Conservation (phyloP, 2,888 invertebrate genomes). For the Lutraria lutraria region DNA sequence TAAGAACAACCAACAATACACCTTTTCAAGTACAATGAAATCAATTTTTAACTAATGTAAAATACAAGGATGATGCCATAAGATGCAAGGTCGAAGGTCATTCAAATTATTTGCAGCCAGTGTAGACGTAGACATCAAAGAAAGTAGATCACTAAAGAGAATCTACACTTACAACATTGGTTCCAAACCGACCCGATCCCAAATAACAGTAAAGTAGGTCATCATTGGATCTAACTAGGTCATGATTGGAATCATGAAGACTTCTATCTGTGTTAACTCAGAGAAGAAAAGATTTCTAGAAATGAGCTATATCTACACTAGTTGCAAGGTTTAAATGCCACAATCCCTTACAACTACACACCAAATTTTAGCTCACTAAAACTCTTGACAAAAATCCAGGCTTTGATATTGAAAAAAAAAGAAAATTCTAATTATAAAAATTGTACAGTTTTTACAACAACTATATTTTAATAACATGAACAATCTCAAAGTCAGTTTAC, state of each 20-base stretch:
- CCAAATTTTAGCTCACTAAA: background rate
- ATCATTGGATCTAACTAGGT: background rate
- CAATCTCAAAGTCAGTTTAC: background rate
- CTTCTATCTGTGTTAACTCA: background rate
- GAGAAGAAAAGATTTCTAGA: background rate
- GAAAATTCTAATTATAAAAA: background rate
- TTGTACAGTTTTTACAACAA: background rate
- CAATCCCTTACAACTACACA: background rate
- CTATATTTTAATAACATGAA: background rate
- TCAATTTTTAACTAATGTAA: background rate
- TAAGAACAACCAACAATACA: constrained; percentile 13
- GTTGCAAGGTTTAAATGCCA: background rate
- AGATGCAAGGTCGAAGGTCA: background rate
- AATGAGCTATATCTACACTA: background rate
- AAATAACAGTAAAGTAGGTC: background rate
- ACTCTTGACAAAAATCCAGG: background rate
- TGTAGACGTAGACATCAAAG: background rate
- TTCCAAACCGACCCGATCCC: background rate
- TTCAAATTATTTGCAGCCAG: constrained; percentile 3
- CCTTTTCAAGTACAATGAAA: background rate
- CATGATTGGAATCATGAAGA: background rate
- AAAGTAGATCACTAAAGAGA: background rate
- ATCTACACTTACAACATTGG: background rate
- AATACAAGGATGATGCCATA: background rate
- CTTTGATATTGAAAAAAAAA: background rate